Conservation (phyloP, 2,888 invertebrate species). For the Andrena flavipes region DNA sequence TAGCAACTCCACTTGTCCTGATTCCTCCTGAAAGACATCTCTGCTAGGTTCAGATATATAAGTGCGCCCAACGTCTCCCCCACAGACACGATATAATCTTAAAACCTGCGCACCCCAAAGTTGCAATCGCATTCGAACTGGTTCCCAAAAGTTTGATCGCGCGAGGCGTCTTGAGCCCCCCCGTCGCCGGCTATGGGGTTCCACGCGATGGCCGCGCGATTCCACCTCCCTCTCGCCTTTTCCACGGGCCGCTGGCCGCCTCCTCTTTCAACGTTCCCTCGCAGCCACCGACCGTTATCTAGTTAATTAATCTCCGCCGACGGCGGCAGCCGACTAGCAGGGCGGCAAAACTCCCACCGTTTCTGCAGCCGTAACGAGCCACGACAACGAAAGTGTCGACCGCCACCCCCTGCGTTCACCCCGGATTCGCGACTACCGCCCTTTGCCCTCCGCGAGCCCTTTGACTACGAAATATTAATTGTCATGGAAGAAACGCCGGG, state of each 20-base stretch:
- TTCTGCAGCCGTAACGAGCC: slow-evolving; percentile 72
- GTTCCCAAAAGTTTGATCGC: slow-evolving; percentile 7
- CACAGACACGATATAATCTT: too few relatives aligned
- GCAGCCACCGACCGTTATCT: slow-evolving; percentile 78
- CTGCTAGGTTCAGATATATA: too few relatives aligned
- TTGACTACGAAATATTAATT: slow-evolving; percentile 62
- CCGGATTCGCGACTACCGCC: slow-evolving; percentile 17
- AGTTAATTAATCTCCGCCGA: slow-evolving; percentile 83
- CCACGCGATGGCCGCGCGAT: slow-evolving; percentile 24
- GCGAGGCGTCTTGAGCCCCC: slow-evolving; percentile 11
- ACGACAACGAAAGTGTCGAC: slow-evolving; percentile 74
- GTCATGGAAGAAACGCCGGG: slow-evolving; percentile 31
- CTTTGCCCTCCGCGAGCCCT: slow-evolving; percentile 8
- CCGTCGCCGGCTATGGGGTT: slow-evolving; percentile 39
- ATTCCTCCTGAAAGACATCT: too few relatives aligned
- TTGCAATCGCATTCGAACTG: background rate
- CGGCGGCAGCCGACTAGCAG: slow-evolving; percentile 72
- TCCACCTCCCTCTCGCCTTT: slow-evolving; percentile 30
- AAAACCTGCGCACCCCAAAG: too few relatives aligned
- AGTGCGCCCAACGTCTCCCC: too few relatives aligned
- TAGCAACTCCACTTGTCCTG: too few relatives aligned
- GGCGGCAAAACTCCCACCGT: slow-evolving; percentile 75
- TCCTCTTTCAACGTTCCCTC: slow-evolving; percentile 56
- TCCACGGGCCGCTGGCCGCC: slow-evolving; percentile 5
- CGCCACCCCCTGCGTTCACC: slow-evolving; percentile 42